These are phyloP conservation scores for Pseudolaguvia tuberculata DNA, from an alignment of 2,113 vertebrate species.

Conservation along the genomic window DNA sequence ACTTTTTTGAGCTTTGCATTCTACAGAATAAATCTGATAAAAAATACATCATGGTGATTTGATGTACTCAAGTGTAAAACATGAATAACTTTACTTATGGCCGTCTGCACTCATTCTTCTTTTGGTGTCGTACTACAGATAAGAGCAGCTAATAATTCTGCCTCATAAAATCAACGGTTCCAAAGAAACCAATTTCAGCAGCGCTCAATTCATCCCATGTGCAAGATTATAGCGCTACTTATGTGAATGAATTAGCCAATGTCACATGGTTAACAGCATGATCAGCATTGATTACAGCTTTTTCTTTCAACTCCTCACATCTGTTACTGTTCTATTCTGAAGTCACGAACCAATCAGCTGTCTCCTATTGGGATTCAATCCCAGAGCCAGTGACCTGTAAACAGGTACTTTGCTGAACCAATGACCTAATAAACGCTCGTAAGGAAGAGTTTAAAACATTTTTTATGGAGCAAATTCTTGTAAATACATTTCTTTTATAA, in stretches of 20 bases:
- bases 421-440: conserved; percentile 5
- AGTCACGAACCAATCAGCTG: conserved; percentile 46
- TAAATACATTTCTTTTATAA: neutral
- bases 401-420: neutral
- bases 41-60: neutral
- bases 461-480: neutral
- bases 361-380: neutral
- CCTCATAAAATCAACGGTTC: conserved; percentile 8
- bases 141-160: neutral
- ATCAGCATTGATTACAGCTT: conserved; percentile 20
- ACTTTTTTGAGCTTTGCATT: neutral
- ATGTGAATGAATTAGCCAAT: conserved; percentile 26
- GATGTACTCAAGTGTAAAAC: neutral
- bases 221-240: conserved; percentile 8
- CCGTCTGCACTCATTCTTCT: too few species aligned
- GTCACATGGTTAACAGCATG: conserved; percentile 26
- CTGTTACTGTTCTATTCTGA: conserved; percentile 49
- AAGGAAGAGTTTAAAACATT: neutral
- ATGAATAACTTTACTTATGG: neutral
- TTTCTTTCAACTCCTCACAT: conserved; percentile 43
- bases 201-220: neutral
- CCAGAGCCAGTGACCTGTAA: neutral
- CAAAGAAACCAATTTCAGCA: neutral
- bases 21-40: neutral
- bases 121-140: neutral